Base-by-base conservation (phyloP, 2,797 vertebrate species). In the Eremophila alpestris region DNA sequence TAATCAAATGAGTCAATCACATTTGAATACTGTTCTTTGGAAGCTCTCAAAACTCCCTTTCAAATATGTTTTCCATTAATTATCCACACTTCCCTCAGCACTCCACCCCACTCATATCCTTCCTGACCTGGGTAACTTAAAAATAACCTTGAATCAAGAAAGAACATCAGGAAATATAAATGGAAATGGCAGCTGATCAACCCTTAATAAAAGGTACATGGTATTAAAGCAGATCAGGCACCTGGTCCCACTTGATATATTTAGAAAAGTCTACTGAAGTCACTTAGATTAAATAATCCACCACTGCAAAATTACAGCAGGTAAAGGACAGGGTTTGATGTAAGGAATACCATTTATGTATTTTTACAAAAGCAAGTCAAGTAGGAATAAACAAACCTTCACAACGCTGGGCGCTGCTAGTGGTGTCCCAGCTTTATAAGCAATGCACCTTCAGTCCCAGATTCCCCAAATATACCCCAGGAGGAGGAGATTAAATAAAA, bases 91-190 rank as follows among this genome's bases (percentile, higher is more conserved):
- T 97, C 94, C 95, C 93, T 83, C 27, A 75, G 68, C 27, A 88
- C 97, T 84, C 97, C 97, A 97, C 97, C 96, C 90, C 75, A 83
- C 86, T 94, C 75, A 92, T 77, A 97, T 97, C 98, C 97, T 98
- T 98, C 97, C 97, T 97, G 97, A 95, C 41, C 91, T 74, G 48
- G 73, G 49, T 84, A 84, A 95, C 81, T 90, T 97, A 97, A 97
- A 97, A 98, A 98, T 97, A 98, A 96, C 94, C 52, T 91, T 69
- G 69, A 92, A 92, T 77, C 24, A 40, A 89, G 94, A 86, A 45
- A 94, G 93, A 95, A 82, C 84, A 96, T 85, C 89, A 95, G 90
- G 83, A 96, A 97, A 96, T 91, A 95, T 78, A 92, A 96, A 91
- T 83, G 90, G 91, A 95, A 97, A 92, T 92, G 93, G 49, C 79